These are phyloP conservation scores for Madoqua kirkii DNA, from an alignment of 2,113 vertebrate species.

Conservation along the genomic window DNA sequence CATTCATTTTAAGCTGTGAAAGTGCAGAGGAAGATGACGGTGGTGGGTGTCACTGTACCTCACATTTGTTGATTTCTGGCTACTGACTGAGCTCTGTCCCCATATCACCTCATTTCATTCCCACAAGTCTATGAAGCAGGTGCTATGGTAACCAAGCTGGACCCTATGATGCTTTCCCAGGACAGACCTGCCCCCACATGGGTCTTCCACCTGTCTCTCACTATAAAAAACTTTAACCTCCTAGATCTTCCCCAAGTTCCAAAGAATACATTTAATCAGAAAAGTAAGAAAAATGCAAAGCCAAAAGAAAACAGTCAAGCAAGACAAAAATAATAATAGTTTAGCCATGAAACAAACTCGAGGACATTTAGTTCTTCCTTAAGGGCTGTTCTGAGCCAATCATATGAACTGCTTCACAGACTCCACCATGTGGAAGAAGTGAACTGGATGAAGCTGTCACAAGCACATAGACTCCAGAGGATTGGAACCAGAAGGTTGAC, in stretches of 20 bases:
- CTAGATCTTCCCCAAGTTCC: neutral
- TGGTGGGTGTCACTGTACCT: too few species aligned
- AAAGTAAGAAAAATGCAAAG: neutral
- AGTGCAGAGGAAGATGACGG: too few species aligned
- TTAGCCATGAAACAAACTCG: neutral
- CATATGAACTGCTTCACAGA: neutral
- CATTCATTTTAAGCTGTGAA: neutral
- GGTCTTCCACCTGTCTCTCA: neutral
- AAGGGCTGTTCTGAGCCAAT: neutral
- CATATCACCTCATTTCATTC: rapidly evolving
- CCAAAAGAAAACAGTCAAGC: neutral
- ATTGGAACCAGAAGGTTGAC: neutral
- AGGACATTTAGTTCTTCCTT: neutral
- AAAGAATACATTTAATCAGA: neutral
- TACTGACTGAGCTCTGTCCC: neutral
- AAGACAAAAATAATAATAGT: neutral
- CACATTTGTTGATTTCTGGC: neutral
- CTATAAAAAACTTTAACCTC: neutral
- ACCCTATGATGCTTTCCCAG: neutral
- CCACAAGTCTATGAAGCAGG: rapidly evolving
- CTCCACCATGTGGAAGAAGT: too few species aligned
- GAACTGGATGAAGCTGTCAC: neutral
- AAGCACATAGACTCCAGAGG: neutral
- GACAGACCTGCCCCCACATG: neutral
- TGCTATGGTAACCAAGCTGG: neutral